Evolutionary conservation across 1,140 invertebrate species (phyloP), one percentile per base, ranked within the genome.

Genomic region (Aphidius gifuensis): DNA sequence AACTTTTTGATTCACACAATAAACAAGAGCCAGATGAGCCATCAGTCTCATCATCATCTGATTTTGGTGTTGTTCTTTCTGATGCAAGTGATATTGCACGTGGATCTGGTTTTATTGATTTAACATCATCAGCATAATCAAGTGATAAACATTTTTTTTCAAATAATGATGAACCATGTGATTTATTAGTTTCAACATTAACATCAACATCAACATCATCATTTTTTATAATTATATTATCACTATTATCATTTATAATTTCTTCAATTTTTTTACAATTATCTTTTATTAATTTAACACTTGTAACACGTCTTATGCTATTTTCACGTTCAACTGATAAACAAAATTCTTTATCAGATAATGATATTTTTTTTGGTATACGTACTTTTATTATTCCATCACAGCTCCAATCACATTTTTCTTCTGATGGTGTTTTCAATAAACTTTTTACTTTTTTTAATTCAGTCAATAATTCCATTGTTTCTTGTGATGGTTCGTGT

Each of bases 331-430:
- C 78, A 1, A 78, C 67, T 0, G 80, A 80, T 9, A 81, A 54
- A 63, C 78, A 79, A 55, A 81, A 81, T 48, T 81, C 80, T 46
- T 79, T 75, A 54, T 80, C 79, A 1, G 77, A 79, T 0, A 81
- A 62, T 42, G 76, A 66, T 58, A 81, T 72, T n/a, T 74, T 75
- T 47, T 78, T 80, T 0, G 79, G 75, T 51, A 74, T 68, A 4
- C 70, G 68, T 5, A 51, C 61, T 0, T 66, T 61, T 6, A 71
- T 75, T 5, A 73, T 61, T 6, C 74, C 71, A 45, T 71, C 68
- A 5, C 71, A 39, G 23, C 73, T 71, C 56, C 47, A 47, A 23
- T 67, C 62, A 32, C 71, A 74, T 2, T 46, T 21, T 46, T 78
- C 77, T 45, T 70, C 67, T 0, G 78, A 77, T 1, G 79, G 78